phyloP scores from a whole-genome alignment of 30 jellyfish, hydroid and myxozoan genomes.

The Aurelia coerulea region DNA sequence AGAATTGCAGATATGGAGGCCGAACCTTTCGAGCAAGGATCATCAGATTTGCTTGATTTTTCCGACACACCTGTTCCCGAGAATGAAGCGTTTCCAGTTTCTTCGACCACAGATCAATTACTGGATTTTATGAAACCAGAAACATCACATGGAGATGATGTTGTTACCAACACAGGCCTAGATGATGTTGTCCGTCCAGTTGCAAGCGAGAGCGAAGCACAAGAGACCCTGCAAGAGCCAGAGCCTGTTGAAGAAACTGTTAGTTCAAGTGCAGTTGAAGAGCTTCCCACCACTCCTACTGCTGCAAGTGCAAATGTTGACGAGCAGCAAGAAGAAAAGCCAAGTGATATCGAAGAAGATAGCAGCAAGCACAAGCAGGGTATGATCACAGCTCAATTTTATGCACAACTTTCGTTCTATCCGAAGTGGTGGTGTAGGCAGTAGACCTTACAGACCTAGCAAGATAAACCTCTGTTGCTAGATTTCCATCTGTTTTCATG shows the following conservation, averaged over 20 bases:
- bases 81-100: slow-evolving; percentile 61
- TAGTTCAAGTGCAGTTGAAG: slow-evolving; percentile 11
- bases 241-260: slow-evolving; percentile 1
- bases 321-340: slow-evolving; percentile 10
- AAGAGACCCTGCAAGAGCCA: not conserved
- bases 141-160: slow-evolving; percentile 11
- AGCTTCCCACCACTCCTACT: not conserved
- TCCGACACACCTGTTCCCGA: slow-evolving; percentile 53
- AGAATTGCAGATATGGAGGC: slow-evolving; percentile 69
- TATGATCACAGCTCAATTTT: not conserved
- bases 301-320: not conserved
- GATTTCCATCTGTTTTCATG: no score
- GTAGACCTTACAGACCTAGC: no score
- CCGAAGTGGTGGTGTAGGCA: no score
- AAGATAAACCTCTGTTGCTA: no score
- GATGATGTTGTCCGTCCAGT: not conserved
- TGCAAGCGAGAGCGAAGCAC: slow-evolving; percentile 13
- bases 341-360: not conserved
- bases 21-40: slow-evolving; percentile 39
- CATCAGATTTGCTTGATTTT: slow-evolving; percentile 36
- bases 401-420: not conserved
- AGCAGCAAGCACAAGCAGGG: slow-evolving; percentile 20
- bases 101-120: slow-evolving; percentile 72
- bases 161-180: not conserved
- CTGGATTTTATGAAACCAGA: slow-evolving; percentile 63